Base-by-base conservation (phyloP, 2,797 vertebrate species). In the Melanotaenia pygmaea region DNA sequence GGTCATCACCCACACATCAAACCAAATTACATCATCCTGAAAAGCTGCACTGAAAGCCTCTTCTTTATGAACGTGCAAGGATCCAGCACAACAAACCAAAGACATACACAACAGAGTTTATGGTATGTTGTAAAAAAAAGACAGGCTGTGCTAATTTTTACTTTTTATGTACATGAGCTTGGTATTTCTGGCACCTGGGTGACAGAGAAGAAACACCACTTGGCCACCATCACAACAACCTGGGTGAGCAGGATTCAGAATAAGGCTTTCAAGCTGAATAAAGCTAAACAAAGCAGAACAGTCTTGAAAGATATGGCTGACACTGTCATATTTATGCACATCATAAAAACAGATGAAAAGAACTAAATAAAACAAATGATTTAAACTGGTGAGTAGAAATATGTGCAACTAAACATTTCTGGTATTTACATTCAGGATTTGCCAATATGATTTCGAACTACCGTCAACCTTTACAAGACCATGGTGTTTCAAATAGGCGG, bases 131-230 rank as follows among this genome's bases (percentile, higher is more conserved):
- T 73, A 59, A 76, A 80, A 30, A 30, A 80, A 67, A 70, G 2
- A 80, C 18, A 51, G 47, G 45, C 60, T 24, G 28, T 67, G 64
- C 71, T 76, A 43, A 53, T 75, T 88, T 85, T 68, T 30, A 9
- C 67, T 67, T 67, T 64, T 70, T 66, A 1, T 59, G 32, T 58
- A 47, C 75, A 59, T 11, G 7, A 89, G 69, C 62, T 84, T 83
- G 76, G 87, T 90, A 89, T 90, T 89, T 40, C 11, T 40, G 78
- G 86, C 81, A 79, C 82, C 87, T 90, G 90, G 82, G 86, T 91
- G 89, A 83, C 82, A 89, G 86, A 88, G 70, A 85, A 83, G 82
- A 90, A 91, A 91, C 53, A 89, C 87, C 87, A 86, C 84, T 88
- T 85, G 85, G 85, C 88, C 79, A 76, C 81, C 81, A 59, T 82